These are phyloP conservation scores for Bombus confusus DNA, from an alignment of 1,140 invertebrate genomes.

Conservation along the genomic window DNA sequence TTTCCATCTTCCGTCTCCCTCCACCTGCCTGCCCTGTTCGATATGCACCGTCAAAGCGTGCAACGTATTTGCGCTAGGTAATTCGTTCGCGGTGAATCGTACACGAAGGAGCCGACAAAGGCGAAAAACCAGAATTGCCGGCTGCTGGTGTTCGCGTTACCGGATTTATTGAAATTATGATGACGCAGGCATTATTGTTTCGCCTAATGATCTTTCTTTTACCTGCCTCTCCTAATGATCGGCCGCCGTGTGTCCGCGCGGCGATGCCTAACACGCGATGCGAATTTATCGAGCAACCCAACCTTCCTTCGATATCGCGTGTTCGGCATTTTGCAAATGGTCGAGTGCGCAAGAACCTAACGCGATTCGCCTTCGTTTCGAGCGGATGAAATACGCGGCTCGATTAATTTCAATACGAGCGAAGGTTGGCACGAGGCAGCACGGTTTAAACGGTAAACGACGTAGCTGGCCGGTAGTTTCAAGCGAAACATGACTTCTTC, in stretches of 20 bases:
- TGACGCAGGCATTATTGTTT: conserved; percentile 45
- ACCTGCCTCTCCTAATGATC: conserved; percentile 1
- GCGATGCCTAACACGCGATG: not conserved
- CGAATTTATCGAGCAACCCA: not conserved
- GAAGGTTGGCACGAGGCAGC: too few species aligned
- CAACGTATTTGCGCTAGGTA: conserved; percentile 49
- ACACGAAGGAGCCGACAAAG: conserved; percentile 35
- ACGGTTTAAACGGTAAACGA: too few species aligned
- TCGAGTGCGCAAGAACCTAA: too few species aligned
- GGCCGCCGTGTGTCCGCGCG: not conserved
- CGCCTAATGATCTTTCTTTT: conserved; percentile 46
- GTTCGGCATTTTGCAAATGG: too few species aligned
- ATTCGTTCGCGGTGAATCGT: conserved; percentile 49
- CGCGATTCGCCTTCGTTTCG: too few species aligned
- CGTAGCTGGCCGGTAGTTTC: too few species aligned
- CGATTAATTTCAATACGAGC: too few species aligned
- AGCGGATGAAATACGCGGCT: too few species aligned
- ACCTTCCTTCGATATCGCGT: not conserved
- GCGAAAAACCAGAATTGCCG: conserved; percentile 17
- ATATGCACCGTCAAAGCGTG: conserved; percentile 53
- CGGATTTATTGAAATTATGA: conserved; percentile 56
- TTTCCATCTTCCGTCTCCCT: too few species aligned
- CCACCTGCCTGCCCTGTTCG: not conserved
- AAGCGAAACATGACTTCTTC: too few species aligned
- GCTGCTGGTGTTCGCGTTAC: conserved; percentile 9